These are phyloP conservation scores for Eulemur macaco DNA, from an alignment of 2,113 vertebrate genomes.

Conservation along the genomic window DNA sequence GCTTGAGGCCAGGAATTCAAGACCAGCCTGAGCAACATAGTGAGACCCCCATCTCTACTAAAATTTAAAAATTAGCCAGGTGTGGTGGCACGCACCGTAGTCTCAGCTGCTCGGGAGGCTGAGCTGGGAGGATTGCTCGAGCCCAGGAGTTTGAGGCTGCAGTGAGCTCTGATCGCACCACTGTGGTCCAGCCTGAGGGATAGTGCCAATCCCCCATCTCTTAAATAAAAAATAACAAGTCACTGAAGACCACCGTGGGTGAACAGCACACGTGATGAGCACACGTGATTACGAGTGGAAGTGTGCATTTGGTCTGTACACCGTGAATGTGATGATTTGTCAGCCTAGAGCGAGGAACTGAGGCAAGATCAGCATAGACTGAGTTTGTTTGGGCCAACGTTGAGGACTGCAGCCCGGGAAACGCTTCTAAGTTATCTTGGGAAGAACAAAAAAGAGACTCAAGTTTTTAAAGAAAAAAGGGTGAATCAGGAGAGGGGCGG, in stretches of 20 bases:
- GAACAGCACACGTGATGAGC: fast-evolving
- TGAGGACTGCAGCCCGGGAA: neutral
- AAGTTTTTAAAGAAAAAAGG: neutral
- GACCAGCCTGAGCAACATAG: no score
- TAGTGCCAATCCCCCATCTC: no score
- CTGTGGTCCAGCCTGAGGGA: no score
- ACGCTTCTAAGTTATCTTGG: neutral
- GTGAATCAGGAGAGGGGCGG: neutral
- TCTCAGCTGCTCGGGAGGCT: neutral
- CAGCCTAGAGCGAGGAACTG: neutral
- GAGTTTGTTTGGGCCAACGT: neutral
- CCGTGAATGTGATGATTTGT: neutral
- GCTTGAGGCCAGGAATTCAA: no score
- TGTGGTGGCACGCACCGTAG: neutral
- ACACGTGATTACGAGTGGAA: fast-evolving
- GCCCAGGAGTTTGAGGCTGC: neutral
- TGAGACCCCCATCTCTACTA: neutral
- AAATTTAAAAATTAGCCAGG: neutral
- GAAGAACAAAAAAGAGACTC: neutral
- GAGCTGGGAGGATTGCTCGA: neutral
- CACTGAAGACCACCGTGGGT: neutral
- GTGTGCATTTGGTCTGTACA: neutral
- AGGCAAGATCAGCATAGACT: neutral
- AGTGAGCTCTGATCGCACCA: no score
- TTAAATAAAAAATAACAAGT: neutral